Conservation (phyloP, 2,888 invertebrate genomes). For the Leptinotarsa tumamoca region DNA sequence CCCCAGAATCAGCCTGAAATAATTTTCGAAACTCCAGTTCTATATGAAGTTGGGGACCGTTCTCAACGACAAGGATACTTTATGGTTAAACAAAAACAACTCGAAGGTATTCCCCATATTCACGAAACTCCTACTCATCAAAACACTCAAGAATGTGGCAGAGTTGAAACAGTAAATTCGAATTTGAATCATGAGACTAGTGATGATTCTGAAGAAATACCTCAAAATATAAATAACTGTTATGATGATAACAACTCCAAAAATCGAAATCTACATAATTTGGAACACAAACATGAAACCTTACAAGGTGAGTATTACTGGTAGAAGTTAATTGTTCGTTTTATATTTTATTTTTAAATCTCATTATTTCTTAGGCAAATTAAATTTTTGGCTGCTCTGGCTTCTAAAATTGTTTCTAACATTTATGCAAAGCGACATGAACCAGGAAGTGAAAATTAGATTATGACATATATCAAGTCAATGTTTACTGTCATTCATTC, state of each 20-base stretch:
- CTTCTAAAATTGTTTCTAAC: no score
- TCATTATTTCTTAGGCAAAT: neutral
- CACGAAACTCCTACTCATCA: neutral
- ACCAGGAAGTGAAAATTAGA: no score
- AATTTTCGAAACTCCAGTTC: conserved; percentile 21
- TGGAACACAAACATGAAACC: neutral
- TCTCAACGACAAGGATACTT: conserved; percentile 24
- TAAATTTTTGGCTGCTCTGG: no score
- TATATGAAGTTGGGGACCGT: conserved; percentile 21
- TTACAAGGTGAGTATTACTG: neutral
- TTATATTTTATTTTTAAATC: neutral
- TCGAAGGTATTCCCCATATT: neutral
- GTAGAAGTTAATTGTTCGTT: neutral
- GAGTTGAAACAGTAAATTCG: neutral
- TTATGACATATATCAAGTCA: no score
- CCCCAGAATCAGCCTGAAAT: conserved; percentile 16
- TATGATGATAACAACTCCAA: neutral
- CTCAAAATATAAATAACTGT: neutral
- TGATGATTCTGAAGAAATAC: neutral
- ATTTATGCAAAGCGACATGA: no score
- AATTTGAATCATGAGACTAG: neutral
- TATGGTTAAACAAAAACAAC: conserved; percentile 30
- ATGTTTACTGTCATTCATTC: no score
- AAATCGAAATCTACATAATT: neutral
- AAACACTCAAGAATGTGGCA: neutral